Percentiles rank a stretch among this genome's conserved stretches.
phyloP scores from a whole-genome alignment of 2,888 invertebrate species.

The Mylabris sibirica region DNA sequence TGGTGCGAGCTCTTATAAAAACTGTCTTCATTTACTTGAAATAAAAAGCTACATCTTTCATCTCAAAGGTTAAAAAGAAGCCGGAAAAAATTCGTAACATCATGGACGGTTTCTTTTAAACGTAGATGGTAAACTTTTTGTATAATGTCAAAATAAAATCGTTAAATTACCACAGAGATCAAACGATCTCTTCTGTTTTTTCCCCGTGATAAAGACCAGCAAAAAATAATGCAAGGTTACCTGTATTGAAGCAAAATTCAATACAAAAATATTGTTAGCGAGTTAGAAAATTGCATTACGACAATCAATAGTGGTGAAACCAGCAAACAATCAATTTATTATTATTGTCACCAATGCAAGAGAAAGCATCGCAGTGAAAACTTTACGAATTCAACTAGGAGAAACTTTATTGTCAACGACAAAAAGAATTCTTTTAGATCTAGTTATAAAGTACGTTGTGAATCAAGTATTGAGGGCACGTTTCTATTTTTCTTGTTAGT shows the following conservation, averaged over 20 bases:
- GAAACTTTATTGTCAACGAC: background rate
- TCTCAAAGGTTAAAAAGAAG: too few species aligned
- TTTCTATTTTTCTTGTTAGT: background rate
- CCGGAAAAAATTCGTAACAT: too few species aligned
- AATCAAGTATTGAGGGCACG: background rate
- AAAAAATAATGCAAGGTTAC: background rate
- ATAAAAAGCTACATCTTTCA: too few species aligned
- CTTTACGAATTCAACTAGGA: background rate
- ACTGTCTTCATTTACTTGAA: too few species aligned
- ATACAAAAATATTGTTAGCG: background rate
- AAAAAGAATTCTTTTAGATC: background rate
- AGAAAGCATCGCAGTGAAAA: background rate
- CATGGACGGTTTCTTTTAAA: too few species aligned
- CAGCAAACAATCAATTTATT: background rate
- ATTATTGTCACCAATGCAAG: background rate
- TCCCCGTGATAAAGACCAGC: background rate
- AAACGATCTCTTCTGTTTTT: background rate
- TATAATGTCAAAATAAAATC: background rate
- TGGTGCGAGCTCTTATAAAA: too few species aligned
- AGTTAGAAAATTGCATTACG: background rate
- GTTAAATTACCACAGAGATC: background rate
- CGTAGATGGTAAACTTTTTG: too few species aligned
- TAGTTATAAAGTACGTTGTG: background rate
- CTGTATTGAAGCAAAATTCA: background rate
- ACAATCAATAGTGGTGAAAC: background rate